Evolutionary conservation across 2,797 vertebrate species (phyloP).

Genomic region (Rhinatrema bivittatum): DNA sequence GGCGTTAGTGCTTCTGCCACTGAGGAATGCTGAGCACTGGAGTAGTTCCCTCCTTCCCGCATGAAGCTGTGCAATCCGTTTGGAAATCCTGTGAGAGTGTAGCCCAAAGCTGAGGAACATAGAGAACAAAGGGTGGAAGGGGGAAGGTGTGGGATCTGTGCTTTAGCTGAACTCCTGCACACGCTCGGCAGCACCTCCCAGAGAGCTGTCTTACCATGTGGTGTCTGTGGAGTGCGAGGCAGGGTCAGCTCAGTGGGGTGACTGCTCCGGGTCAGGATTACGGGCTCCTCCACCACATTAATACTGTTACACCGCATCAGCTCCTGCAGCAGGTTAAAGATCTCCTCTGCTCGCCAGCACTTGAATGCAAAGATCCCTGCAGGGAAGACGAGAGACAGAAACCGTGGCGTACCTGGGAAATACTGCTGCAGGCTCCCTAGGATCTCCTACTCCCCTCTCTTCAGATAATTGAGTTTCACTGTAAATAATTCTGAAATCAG

Average conservation of each 20-base stretch:
- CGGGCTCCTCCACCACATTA: constrained; percentile 89
- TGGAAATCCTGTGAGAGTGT: constrained; percentile 80
- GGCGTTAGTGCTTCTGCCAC: constrained; percentile 81
- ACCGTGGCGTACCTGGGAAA: too few relatives aligned
- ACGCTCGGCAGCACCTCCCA: not conserved
- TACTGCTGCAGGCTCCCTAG: too few relatives aligned
- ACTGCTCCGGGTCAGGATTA: constrained; percentile 78
- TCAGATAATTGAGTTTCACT: too few relatives aligned
- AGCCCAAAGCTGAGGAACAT: constrained; percentile 68
- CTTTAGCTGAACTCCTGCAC: too few relatives aligned
- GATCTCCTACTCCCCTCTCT: too few relatives aligned
- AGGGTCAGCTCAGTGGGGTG: constrained; percentile 76
- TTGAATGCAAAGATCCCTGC: constrained; percentile 98
- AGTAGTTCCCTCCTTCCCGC: constrained; percentile 63
- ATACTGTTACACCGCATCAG: constrained; percentile 98
- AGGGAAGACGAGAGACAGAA: not conserved
- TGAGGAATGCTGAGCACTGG: constrained; percentile 64
- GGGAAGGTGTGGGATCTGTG: not conserved
- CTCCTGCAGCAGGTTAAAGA: constrained; percentile 96
- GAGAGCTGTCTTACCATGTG: constrained; percentile 60
- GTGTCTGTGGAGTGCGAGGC: constrained; percentile 73
- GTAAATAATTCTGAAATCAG: too few relatives aligned
- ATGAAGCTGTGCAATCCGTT: constrained; percentile 90
- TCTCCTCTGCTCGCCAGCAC: constrained; percentile 91
- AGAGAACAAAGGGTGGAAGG: not conserved